Base-by-base conservation (phyloP, 2,888 invertebrate genomes). In the Pomacea canaliculata region DNA sequence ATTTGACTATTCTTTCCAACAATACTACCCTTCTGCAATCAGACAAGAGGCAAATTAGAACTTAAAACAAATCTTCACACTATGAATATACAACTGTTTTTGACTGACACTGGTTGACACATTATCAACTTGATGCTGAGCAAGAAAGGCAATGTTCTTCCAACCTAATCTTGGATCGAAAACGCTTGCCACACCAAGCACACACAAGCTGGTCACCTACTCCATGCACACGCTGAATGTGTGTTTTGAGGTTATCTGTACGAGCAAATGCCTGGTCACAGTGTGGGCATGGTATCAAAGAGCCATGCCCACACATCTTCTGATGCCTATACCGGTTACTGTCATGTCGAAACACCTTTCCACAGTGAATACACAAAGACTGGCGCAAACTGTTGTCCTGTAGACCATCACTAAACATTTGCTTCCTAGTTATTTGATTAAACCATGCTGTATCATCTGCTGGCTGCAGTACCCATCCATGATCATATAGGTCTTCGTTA, bases 201-300 rank as follows among this genome's bases (percentile, higher is more conserved):
- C 79, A 80, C 1, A 76, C 76, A 19, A 78, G 71, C 37, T 76
- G 77, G 48, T 80, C 77, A 13, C 79, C 79, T 46, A 76, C 62
- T 49, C 73, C 76, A 63, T 80, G 79, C 48, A 75, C 73, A 65
- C 77, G 73, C 23, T 78, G 70, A 73, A 80, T 63, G 59, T 80
- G 79, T 59, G 77, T 76, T 23, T 76, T 73, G 12, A 80, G 72
- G 46, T 80, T 80, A 67, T 80, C 79, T 46, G 73, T 51, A 7
- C 75, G 69, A 23, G 67, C 67, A 49, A 78, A 70, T 46, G 72
- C 49, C 46, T 78, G 75, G 46, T 71, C 71, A 69, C 78, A 78
- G n/a, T 71, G n/a, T 23, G 71, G 72, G 56, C 78, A 78, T 56
- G 69, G 23, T 37, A 70, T 46, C 12, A 71, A 27, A 27, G 66